A percentile compares a stretch with the other conserved stretches of the same genome.
These are phyloP conservation scores for Lobophora halterata DNA, from an alignment of 2,888 invertebrate species.

Conservation along the genomic window DNA sequence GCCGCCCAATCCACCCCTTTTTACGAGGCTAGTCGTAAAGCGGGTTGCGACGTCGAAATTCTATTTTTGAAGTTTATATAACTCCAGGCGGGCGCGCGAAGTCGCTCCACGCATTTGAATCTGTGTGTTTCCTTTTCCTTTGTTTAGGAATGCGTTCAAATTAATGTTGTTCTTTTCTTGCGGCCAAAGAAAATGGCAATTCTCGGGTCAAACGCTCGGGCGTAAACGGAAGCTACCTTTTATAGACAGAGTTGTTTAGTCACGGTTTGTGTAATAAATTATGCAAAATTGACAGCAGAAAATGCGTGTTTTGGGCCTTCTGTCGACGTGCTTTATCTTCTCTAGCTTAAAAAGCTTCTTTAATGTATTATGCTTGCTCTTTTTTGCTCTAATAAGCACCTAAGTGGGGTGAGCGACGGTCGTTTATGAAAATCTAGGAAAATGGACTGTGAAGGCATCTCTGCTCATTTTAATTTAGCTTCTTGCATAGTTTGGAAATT, in stretches of 20 bases:
- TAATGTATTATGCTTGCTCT: conserved; percentile 27
- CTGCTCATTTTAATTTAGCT: not conserved
- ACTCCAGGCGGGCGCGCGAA: conserved; percentile 42
- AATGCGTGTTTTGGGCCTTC: conserved; percentile 43
- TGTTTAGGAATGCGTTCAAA: conserved; percentile 42
- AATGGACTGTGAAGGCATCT: not conserved
- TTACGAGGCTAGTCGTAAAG: conserved; percentile 63
- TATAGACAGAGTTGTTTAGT: conserved; percentile 44
- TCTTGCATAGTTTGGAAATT: too few species aligned
- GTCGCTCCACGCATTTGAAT: conserved; percentile 50
- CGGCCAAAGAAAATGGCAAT: too few species aligned
- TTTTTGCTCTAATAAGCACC: conserved; percentile 20
- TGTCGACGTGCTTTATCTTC: conserved; percentile 42
- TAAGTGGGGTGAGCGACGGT: conserved; percentile 7
- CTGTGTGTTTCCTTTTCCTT: conserved; percentile 51
- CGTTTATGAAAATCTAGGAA: conserved; percentile 14
- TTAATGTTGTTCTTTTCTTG: conserved; percentile 33
- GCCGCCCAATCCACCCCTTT: conserved; percentile 51
- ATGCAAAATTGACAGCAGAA: conserved; percentile 47
- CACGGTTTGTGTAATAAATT: conserved; percentile 56
- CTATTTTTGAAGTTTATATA: conserved; percentile 70
- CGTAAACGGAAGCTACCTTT: conserved; percentile 35
- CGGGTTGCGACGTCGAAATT: conserved; percentile 57
- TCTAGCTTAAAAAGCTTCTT: conserved; percentile 35
- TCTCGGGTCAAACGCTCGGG: conserved; percentile 27